Conservation (phyloP, 2,113 vertebrate genomes). For the Pseudopodoces humilis region DNA sequence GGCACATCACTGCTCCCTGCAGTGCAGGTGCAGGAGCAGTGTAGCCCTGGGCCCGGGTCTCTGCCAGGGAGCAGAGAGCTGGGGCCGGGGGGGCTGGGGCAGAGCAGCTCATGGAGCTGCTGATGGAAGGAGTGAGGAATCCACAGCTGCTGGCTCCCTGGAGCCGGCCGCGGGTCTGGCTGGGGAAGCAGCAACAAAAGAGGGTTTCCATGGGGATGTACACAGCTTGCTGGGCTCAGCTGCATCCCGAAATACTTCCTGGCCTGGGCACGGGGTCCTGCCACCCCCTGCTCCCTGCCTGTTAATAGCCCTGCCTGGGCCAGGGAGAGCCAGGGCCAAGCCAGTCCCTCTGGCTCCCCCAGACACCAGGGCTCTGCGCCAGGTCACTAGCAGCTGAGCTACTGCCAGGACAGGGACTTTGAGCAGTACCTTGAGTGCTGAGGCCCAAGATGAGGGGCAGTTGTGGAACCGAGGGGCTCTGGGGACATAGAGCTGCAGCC, state of each 20-base stretch:
- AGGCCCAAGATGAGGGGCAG: neutral
- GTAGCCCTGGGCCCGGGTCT: accelerated
- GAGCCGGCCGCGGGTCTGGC: neutral
- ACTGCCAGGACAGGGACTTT: neutral
- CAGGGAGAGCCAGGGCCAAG: neutral
- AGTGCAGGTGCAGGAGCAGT: neutral
- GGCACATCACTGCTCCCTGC: accelerated
- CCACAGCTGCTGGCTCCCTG: constrained; percentile 40
- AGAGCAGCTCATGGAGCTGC: neutral
- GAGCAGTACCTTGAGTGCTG: neutral
- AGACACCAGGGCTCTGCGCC: neutral
- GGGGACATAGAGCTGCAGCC: neutral
- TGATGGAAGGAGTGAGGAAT: constrained; percentile 69
- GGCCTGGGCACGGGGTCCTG: neutral
- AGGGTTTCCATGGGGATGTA: constrained; percentile 51
- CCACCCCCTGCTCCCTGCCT: neutral
- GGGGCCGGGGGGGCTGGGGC: neutral
- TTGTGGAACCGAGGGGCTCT: neutral
- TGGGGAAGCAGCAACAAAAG: constrained; percentile 16
- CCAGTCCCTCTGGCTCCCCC: accelerated
- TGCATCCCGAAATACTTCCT: neutral
- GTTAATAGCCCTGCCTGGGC: neutral
- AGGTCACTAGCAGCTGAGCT: neutral
- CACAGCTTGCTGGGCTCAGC: neutral
- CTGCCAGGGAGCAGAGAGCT: neutral